A percentile compares a stretch with the other conserved stretches of the same genome.
These are phyloP conservation scores for Chydorus sphaericus DNA, from an alignment of 2,888 invertebrate species.

Conservation along the genomic window DNA sequence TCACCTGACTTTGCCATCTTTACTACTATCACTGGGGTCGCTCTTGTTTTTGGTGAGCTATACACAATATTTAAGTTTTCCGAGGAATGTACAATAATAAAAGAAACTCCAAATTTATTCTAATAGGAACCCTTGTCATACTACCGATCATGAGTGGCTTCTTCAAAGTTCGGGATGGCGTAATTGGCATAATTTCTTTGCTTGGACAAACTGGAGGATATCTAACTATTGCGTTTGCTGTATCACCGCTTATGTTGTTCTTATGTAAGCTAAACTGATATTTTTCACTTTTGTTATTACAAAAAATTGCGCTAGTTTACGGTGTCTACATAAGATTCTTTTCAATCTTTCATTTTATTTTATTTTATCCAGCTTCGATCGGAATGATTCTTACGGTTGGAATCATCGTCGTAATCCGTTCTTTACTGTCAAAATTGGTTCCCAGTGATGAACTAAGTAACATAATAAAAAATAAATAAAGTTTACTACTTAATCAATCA, in stretches of 20 bases:
- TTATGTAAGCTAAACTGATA: no score
- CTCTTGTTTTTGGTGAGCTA: conserved; percentile 3
- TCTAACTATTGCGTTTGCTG: conserved; percentile 2
- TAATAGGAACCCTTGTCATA: neutral
- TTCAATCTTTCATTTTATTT: neutral
- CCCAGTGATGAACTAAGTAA: conserved; percentile 10
- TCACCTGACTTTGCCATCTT: conserved; percentile 8
- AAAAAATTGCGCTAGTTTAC: neutral
- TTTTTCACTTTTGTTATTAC: neutral
- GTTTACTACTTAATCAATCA: neutral
- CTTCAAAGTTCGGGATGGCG: neutral
- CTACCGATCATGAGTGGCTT: neutral
- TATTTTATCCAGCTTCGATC: neutral
- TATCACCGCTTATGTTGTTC: neutral
- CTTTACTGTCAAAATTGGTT: conserved; percentile 9
- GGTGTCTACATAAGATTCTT: neutral
- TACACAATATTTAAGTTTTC: neutral
- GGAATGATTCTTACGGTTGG: neutral
- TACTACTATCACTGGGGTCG: neutral
- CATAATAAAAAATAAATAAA: neutral
- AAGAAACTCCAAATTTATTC: neutral
- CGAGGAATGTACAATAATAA: no score
- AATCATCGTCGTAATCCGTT: conserved; percentile 10
- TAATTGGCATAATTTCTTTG: neutral
- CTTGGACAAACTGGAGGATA: neutral